These are phyloP conservation scores for Saccopteryx leptura DNA, from an alignment of 2,113 vertebrate genomes.

Conservation along the genomic window DNA sequence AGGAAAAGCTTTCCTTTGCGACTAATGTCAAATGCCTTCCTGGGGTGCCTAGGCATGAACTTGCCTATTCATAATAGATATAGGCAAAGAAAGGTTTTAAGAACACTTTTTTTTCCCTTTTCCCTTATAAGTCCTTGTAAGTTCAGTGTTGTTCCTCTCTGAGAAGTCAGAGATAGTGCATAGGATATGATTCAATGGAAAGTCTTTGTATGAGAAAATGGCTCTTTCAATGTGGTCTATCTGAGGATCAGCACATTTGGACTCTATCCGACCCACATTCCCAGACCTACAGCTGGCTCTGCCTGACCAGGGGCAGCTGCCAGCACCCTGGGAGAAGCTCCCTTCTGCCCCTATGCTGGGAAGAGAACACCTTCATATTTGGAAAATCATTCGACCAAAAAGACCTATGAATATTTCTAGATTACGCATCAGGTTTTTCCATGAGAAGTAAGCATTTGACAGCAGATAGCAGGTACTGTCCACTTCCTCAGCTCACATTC, in stretches of 20 bases:
- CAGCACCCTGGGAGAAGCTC: slow-evolving; percentile 28
- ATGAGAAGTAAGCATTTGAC: neutral
- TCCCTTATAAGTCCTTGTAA: slow-evolving; percentile 15
- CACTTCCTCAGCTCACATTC: slow-evolving; percentile 55
- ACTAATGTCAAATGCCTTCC: slow-evolving; percentile 65
- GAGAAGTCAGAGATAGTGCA: slow-evolving; percentile 71
- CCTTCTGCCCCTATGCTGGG: slow-evolving; percentile 6
- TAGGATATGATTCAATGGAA: slow-evolving; percentile 78
- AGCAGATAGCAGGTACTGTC: slow-evolving; percentile 69
- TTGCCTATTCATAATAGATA: slow-evolving; percentile 67
- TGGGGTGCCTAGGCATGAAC: slow-evolving; percentile 64
- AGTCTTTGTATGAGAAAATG: slow-evolving; percentile 74
- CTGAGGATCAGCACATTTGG: slow-evolving; percentile 74
- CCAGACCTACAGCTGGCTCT: slow-evolving; percentile 61
- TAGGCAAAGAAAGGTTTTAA: slow-evolving; percentile 63
- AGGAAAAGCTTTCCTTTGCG: slow-evolving; percentile 59
- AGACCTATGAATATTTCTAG: slow-evolving; percentile 44
- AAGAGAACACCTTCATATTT: neutral
- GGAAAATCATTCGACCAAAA: slow-evolving; percentile 45
- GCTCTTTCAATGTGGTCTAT: slow-evolving; percentile 71
- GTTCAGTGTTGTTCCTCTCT: slow-evolving; percentile 63
- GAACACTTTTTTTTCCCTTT: slow-evolving; percentile 57
- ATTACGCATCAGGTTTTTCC: slow-evolving; percentile 15
- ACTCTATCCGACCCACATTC: slow-evolving; percentile 58
- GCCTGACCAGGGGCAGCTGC: neutral